These are phyloP conservation scores for Valencia hispanica DNA, from an alignment of 2,797 vertebrate genomes.

Conservation along the genomic window DNA sequence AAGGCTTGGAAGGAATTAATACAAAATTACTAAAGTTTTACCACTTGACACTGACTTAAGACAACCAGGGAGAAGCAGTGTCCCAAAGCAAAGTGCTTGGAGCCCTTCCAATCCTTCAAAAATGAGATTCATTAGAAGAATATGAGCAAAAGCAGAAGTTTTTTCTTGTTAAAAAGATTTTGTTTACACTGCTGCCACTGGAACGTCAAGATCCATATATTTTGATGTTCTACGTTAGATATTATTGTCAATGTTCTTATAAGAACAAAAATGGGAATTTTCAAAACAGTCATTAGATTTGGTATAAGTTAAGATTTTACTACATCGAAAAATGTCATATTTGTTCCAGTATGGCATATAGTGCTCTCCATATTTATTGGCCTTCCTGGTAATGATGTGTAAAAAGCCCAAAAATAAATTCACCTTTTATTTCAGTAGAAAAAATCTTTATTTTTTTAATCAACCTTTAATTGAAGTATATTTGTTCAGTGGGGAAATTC, in stretches of 20 bases:
- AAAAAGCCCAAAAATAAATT: background rate
- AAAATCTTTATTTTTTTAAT: background rate
- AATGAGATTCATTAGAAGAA: background rate
- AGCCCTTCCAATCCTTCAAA: background rate
- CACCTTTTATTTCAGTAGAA: background rate
- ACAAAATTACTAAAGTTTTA: background rate
- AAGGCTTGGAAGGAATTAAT: background rate
- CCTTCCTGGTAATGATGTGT: too few relatives aligned
- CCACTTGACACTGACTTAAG: background rate
- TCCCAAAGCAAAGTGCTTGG: too few relatives aligned
- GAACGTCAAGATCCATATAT: background rate
- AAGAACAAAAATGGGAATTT: background rate
- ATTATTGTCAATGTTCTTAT: too few relatives aligned
- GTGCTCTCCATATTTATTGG: background rate
- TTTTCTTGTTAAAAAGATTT: background rate
- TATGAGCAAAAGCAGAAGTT: background rate
- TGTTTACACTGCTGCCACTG: background rate
- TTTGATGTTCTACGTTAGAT: background rate
- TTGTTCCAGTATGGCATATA: background rate
- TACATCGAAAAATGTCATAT: background rate
- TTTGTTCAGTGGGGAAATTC: background rate
- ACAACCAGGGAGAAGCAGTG: background rate
- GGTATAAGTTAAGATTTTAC: background rate
- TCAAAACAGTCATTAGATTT: background rate
- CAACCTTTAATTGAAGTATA: background rate